Evolutionary conservation across 2,888 invertebrate species (phyloP).

Genomic region (Celastrina argiolus): DNA sequence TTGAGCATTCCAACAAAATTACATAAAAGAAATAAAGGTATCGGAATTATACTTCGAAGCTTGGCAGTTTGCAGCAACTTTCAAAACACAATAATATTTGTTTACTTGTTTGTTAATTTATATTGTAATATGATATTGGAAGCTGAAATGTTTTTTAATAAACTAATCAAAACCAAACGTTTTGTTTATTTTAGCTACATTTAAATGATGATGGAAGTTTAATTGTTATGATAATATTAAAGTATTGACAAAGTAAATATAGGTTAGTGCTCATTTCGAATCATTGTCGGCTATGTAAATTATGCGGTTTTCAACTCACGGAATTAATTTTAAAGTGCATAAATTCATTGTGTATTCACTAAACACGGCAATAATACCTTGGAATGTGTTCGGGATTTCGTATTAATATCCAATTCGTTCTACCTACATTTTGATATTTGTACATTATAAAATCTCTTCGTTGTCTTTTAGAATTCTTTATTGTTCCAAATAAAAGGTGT

Average conservation of each 20-base stretch:
- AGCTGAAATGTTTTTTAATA: neutral
- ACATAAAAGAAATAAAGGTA: too few relatives aligned
- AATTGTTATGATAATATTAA: neutral
- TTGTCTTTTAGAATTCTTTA: neutral
- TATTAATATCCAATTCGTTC: too few relatives aligned
- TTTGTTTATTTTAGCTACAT: neutral
- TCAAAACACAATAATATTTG: too few relatives aligned
- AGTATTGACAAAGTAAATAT: neutral
- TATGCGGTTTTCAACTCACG: neutral
- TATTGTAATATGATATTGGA: too few relatives aligned
- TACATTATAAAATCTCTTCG: too few relatives aligned
- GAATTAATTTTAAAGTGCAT: neutral
- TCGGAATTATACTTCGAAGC: too few relatives aligned
- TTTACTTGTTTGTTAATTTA: neutral
- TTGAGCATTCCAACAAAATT: too few relatives aligned
- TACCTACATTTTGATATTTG: too few relatives aligned
- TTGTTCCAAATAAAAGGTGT: neutral
- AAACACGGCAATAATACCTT: neutral
- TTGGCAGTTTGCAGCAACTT: too few relatives aligned
- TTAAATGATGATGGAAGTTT: neutral
- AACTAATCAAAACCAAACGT: neutral
- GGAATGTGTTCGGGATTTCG: neutral
- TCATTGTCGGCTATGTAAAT: neutral
- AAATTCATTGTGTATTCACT: neutral
- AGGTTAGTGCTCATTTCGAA: slow-evolving; percentile 1